Base-by-base conservation (phyloP, 2,888 invertebrate genomes). In the Dasypogon diadema region DNA sequence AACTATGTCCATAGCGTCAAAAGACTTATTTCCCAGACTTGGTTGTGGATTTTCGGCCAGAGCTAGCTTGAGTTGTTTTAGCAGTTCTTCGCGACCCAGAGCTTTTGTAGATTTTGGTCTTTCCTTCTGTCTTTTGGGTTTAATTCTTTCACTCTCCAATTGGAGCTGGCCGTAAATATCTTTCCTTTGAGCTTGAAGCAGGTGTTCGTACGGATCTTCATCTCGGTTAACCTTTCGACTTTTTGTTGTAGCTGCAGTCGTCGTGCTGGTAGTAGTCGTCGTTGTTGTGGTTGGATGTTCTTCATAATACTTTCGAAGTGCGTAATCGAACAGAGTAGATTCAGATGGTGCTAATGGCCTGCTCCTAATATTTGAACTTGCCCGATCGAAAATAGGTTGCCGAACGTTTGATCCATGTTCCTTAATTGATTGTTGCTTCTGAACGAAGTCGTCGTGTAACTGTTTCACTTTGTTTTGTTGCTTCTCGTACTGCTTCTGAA, bases 401-500 rank as follows among this genome's bases (percentile, higher is more conserved):
- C 63, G 68, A 48, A 65, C 72, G 18, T 24, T 22, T 2, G 24
- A 8, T n/a, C 73, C 24, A 24, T 14, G 16, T 1, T 82, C 85
- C 75, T 88, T 90, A 74, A 90, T 90, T 24, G 91, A 90, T 3
- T 92, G 90, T 82, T 94, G 94, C 79, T 91, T 90, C 79, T 89
- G 89, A 0, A 92, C 80, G 81, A 92, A 92, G 76, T 92, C 91
- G 79, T 91, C 90, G 79, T 94, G 93, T 26, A 92, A 87, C 80
- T 90, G 89, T 78, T 92, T 89, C 0, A 92, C 90, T 82, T 93
- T 93, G 81, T 92, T 91, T 81, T 93, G 91, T 54, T 92, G 91
- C 80, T 92, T 92, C 79, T 93, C 90, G 80, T 93, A 93, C 81
- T 93, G 93, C 81, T 92, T 93, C 80, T 93, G 93, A 2, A 92